phyloP scores from a whole-genome alignment of 2,888 invertebrate genomes.

The Oxystoma pomonae region DNA sequence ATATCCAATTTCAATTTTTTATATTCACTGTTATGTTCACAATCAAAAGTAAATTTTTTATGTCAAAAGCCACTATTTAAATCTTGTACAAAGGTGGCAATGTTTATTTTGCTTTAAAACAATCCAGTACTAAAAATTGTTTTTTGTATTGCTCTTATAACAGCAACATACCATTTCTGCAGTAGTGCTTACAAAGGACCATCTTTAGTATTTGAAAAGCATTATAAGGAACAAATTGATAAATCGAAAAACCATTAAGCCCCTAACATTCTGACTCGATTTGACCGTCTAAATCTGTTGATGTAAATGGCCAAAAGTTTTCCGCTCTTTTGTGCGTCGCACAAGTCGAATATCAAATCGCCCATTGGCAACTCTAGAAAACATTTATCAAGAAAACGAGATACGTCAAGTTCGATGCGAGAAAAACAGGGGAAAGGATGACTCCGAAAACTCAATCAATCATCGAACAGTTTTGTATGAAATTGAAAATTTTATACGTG shows the following conservation, averaged over 20 bases:
- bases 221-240: neutral
- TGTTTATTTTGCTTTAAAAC: too few species aligned
- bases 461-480: constrained; percentile 38
- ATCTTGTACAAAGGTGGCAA: too few species aligned
- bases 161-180: too few species aligned
- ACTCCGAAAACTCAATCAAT: constrained; percentile 36
- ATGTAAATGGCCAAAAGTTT: too few species aligned
- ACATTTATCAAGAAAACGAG: constrained; percentile 27
- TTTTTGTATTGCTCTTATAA: too few species aligned
- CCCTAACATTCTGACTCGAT: neutral
- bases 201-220: too few species aligned
- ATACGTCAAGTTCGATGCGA: constrained; percentile 23
- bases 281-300: neutral
- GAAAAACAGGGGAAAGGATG: constrained; percentile 16
- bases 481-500: constrained; percentile 43
- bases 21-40: too few species aligned
- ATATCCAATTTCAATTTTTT: too few species aligned
- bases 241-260: neutral
- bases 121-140: too few species aligned
- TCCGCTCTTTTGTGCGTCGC: neutral
- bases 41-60: too few species aligned
- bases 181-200: too few species aligned
- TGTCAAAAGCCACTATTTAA: too few species aligned
- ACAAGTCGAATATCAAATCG: neutral
- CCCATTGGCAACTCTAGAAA: constrained; percentile 17